A percentile compares a stretch with the other conserved stretches of the same genome.
Evolutionary conservation across 2,113 vertebrate genomes (phyloP).

Genomic region (Ellobius talpinus): DNA sequence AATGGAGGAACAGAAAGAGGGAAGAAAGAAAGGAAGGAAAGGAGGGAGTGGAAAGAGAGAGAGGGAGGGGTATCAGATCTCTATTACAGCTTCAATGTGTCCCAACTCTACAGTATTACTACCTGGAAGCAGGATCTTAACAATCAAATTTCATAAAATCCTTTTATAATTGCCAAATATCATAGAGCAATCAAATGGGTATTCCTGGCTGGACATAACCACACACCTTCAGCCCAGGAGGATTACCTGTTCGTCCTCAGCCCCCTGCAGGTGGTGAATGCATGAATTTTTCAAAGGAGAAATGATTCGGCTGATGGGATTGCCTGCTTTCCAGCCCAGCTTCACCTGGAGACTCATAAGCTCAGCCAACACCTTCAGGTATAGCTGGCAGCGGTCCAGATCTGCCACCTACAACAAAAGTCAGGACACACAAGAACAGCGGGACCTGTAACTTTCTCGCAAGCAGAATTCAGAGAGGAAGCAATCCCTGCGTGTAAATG

Average conservation of each 20-base stretch:
- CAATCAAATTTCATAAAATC: background rate
- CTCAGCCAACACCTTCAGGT: conserved; percentile 90
- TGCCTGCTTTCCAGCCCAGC: conserved; percentile 76
- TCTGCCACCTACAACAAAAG: conserved; percentile 82
- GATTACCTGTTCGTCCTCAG: conserved; percentile 87
- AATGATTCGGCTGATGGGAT: conserved; percentile 85
- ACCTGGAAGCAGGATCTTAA: background rate
- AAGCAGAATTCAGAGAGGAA: background rate
- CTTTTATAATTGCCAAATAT: background rate
- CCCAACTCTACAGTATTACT: background rate
- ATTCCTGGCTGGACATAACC: background rate
- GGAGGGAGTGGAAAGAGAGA: background rate
- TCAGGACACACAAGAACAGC: background rate
- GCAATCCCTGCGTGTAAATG: background rate
- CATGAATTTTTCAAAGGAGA: conserved; percentile 87
- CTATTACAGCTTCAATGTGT: rapidly evolving
- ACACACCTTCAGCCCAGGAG: background rate
- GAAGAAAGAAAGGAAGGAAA: background rate
- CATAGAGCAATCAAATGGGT: background rate
- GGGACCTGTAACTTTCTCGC: background rate
- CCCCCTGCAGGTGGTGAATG: conserved; percentile 86
- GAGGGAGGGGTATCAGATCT: background rate
- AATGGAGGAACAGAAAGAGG: background rate
- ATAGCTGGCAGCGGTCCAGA: conserved; percentile 91
- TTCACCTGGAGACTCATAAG: conserved; percentile 83